Conservation (phyloP, 2,113 vertebrate genomes). For the Pomatorhinus ruficollis region DNA sequence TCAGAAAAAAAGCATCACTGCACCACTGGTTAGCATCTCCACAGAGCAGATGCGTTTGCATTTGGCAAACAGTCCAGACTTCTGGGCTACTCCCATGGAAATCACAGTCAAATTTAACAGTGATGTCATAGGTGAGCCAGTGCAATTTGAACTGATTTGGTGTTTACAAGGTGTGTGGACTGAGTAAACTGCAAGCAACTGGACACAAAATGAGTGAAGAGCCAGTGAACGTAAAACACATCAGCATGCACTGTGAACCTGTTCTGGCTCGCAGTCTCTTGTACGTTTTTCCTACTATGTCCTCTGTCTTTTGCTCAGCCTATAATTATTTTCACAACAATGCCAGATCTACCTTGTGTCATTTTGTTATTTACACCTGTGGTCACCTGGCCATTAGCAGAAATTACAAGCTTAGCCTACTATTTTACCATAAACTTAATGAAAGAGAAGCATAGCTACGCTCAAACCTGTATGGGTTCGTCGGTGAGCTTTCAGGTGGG, state of each 20-base stretch:
- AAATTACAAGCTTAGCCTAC: background rate
- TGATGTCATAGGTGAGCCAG: background rate
- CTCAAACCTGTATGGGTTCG: conserved; percentile 92
- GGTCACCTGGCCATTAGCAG: background rate
- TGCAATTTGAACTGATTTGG: background rate
- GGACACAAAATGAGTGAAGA: background rate
- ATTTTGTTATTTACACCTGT: background rate
- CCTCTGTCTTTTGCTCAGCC: background rate
- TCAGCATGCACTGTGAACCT: background rate
- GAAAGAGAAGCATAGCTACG: background rate
- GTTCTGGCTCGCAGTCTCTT: background rate
- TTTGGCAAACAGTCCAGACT: background rate
- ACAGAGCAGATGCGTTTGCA: background rate
- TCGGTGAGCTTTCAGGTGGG: conserved; percentile 96
- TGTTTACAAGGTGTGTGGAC: background rate
- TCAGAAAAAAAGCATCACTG: background rate
- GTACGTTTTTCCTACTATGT: background rate
- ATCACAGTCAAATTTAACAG: background rate
- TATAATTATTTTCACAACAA: background rate
- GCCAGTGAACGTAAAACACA: background rate
- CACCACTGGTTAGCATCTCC: background rate
- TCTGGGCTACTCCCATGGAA: background rate
- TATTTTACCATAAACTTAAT: background rate
- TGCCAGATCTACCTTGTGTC: background rate
- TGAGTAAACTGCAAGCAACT: background rate